These are phyloP conservation scores for Adela reaumurella DNA, from an alignment of 2,888 invertebrate species.

Conservation along the genomic window DNA sequence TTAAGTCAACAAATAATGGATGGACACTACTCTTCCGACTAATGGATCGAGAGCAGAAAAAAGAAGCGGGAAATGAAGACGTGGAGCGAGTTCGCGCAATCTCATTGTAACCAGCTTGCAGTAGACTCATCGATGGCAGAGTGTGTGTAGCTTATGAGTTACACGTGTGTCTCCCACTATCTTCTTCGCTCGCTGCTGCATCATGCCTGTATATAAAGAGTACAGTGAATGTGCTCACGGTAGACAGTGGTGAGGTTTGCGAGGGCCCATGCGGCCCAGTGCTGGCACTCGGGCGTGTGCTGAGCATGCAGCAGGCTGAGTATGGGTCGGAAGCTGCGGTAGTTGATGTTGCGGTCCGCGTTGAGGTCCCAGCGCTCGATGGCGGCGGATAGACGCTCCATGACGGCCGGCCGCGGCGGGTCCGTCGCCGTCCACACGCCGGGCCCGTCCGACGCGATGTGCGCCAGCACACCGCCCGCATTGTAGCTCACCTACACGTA, in stretches of 20 bases:
- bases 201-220: no score
- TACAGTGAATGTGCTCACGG: no score
- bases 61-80: no score
- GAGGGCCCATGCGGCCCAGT: constrained; percentile 89
- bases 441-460: constrained; percentile 79
- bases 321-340: constrained; percentile 85
- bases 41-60: no score
- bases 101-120: no score
- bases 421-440: constrained; percentile 66
- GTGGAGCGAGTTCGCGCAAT: no score
- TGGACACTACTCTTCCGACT: no score
- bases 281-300: constrained; percentile 77
- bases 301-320: constrained; percentile 68
- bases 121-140: constrained; percentile 1
- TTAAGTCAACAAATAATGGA: no score
- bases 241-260: constrained; percentile 78
- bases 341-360: constrained; percentile 82
- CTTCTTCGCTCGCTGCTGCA: no score
- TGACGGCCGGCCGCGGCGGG: constrained; percentile 63
- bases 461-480: constrained; percentile 83
- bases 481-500: constrained; percentile 83
- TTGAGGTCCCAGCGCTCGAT: constrained; percentile 77
- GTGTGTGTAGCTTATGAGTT: constrained; percentile 3
- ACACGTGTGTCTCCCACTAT: background rate
- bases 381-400: constrained; percentile 66